phyloP scores from a whole-genome alignment of 2,888 invertebrate species.

The Acleris cristana region DNA sequence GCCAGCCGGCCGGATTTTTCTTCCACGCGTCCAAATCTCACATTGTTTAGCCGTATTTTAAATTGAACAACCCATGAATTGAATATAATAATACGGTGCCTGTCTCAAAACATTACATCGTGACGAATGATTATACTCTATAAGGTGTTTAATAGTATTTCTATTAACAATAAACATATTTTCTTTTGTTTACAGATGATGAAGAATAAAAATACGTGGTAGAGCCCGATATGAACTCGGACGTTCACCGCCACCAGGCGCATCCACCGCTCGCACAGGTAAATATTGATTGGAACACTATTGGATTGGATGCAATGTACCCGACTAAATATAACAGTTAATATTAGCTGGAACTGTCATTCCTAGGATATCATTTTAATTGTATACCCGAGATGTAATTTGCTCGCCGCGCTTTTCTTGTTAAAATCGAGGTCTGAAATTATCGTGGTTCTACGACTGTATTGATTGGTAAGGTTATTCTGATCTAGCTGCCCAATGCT shows the following conservation, averaged over 20 bases:
- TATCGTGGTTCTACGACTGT: not conserved
- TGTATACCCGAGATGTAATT: not conserved
- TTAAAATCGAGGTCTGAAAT: too few species aligned
- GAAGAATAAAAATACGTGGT: conserved; percentile 69
- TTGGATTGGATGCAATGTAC: not conserved
- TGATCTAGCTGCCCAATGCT: not conserved
- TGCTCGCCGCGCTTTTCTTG: too few species aligned
- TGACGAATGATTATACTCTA: conserved; percentile 13
- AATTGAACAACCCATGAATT: conserved; percentile 27
- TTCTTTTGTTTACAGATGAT: conserved; percentile 70
- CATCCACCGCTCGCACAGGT: conserved; percentile 81
- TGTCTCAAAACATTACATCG: conserved; percentile 37
- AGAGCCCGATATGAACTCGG: conserved; percentile 80
- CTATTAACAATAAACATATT: conserved; percentile 17
- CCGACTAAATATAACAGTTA: not conserved
- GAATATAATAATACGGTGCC: conserved; percentile 15
- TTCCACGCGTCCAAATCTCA: conserved; percentile 32
- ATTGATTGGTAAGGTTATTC: not conserved
- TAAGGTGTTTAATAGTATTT: not conserved
- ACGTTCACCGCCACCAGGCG: conserved; percentile 81
- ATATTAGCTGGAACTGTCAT: too few species aligned
- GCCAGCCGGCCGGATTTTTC: conserved; percentile 32
- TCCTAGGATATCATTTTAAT: not conserved
- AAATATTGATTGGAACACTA: conserved; percentile 38
- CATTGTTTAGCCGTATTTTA: conserved; percentile 2